These are phyloP conservation scores for Delichon dasypus DNA, from an alignment of 2,797 vertebrate genomes.

Conservation along the genomic window DNA sequence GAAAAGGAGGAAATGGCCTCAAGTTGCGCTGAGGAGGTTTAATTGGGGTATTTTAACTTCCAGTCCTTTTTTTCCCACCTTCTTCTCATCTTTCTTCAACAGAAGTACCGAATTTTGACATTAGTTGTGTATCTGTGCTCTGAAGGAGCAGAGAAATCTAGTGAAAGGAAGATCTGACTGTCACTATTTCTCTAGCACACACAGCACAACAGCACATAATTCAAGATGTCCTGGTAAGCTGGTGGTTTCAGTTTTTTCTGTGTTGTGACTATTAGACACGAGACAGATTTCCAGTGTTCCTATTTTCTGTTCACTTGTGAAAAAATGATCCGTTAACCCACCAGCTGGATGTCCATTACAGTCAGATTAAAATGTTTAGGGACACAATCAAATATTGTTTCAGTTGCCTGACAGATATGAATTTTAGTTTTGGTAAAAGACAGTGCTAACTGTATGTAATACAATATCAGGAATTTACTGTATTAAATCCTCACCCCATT, in stretches of 20 bases:
- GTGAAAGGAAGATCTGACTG: background rate
- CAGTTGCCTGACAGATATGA: accelerated
- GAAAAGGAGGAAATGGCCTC: background rate
- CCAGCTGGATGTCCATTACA: background rate
- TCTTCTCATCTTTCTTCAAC: background rate
- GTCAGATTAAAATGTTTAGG: background rate
- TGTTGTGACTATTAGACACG: background rate
- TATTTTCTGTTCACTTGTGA: background rate
- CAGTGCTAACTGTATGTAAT: background rate
- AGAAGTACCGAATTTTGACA: background rate
- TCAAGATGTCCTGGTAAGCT: background rate
- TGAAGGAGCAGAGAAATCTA: background rate
- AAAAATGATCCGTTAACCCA: background rate
- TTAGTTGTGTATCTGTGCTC: background rate
- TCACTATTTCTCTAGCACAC: background rate
- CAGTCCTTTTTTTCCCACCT: background rate
- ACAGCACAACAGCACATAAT: background rate
- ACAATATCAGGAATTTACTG: background rate
- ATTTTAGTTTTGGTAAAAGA: background rate
- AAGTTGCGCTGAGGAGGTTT: background rate
- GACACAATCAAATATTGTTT: background rate
- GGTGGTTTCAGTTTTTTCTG: background rate
- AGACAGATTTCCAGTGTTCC: background rate
- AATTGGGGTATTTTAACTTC: background rate
- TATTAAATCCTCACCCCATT: background rate